Base-by-base conservation (phyloP, 2,113 vertebrate genomes). In the Oenanthe oenanthe region DNA sequence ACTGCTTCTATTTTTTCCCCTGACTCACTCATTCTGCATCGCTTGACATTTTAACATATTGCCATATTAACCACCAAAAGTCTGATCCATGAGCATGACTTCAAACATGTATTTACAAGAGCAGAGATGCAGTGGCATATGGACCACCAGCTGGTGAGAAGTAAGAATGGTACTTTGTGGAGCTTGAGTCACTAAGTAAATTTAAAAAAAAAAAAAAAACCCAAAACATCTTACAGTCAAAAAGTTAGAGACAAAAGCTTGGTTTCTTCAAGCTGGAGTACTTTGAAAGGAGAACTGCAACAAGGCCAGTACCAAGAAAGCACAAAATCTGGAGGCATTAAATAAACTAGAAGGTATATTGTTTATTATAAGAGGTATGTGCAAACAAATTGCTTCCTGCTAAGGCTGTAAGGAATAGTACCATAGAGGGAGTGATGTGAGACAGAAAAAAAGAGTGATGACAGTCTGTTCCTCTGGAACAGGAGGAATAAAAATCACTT, bases 31-130 rank as follows among this genome's bases (percentile, higher is more conserved):
- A 71, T 74, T 90, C 72, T 92, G 88, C 90, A 92, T 93, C 15
- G 42, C 71, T 88, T 92, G 85, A 90, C 90, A 94, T 96, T 96
- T 96, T 94, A 95, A 90, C 92, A 90, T 93, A 91, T 74, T 96
- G 88, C 78, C 82, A 53, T 74, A 92, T 94, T 97, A 96, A 94
- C 88, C 72, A 95, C 78, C 67, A 92, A 95, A 96, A 95, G 87
- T 71, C 85, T 92, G 85, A 91, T 91, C 66, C 34, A 45, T 42
- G 60, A 96, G 43, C 40, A 84, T 92, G 88, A 93, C 88, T 96
- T 94, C 82, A 96, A 83, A 96, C 43, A 56, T 81, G 65, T 94
- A 93, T 96, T 95, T 96, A 93, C 92, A 83, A 88, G 75, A 88
- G 82, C 1, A 83, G 90, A 92, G 72, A 85, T 90, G 68, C 72